Conservation (phyloP, 2,888 invertebrate genomes). For the Drosophila subsilvestris region DNA sequence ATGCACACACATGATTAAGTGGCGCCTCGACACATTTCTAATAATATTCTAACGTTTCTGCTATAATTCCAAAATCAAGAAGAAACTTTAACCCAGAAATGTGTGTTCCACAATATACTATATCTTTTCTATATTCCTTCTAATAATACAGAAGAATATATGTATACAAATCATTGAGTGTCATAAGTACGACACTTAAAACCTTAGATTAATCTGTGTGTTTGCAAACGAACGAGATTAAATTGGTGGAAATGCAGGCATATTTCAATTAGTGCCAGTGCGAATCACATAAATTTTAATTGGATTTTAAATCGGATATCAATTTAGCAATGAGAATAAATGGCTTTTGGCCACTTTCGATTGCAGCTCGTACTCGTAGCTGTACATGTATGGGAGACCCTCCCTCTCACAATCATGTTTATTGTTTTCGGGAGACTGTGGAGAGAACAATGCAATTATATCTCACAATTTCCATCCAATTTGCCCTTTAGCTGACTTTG, state of each 20-base stretch:
- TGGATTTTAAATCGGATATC: slow-evolving; percentile 27
- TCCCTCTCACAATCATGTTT: slow-evolving; percentile 35
- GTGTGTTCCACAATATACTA: too few species aligned
- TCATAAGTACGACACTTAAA: too few species aligned
- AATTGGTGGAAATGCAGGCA: background rate
- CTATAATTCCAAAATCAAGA: too few species aligned
- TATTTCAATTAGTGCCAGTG: background rate
- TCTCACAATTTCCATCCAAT: slow-evolving; percentile 42
- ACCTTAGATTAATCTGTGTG: background rate
- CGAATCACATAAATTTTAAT: background rate
- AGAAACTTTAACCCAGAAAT: too few species aligned
- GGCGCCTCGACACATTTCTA: too few species aligned
- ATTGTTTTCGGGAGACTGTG: slow-evolving; percentile 29
- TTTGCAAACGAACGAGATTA: background rate
- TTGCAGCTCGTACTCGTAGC: too few species aligned
- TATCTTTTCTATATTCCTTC: too few species aligned
- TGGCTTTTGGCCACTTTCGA: slow-evolving; percentile 5
- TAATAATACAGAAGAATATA: too few species aligned
- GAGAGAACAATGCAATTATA: slow-evolving; percentile 38
- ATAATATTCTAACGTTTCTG: too few species aligned
- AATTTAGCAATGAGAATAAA: slow-evolving; percentile 35
- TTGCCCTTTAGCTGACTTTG: slow-evolving; percentile 54
- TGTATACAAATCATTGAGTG: too few species aligned
- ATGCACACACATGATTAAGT: too few species aligned
- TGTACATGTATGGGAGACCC: too few species aligned